phyloP scores from a whole-genome alignment of 2,797 vertebrate species.

The Prunella strophiata region DNA sequence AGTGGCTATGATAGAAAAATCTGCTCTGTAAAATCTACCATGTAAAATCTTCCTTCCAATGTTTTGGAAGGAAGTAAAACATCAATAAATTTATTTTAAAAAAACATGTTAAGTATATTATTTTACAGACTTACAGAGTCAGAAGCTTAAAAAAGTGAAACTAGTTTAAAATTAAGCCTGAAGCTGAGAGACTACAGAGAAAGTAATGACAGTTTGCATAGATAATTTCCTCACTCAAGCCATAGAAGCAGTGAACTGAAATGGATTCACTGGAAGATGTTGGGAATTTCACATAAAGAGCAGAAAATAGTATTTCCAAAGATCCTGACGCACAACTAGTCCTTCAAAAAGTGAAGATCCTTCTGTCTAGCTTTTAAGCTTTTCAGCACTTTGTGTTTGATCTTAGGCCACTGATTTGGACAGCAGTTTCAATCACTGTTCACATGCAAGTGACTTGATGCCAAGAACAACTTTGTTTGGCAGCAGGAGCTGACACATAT shows the following conservation, averaged over 20 bases:
- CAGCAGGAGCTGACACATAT: constrained; percentile 33
- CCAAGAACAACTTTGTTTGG: constrained; percentile 61
- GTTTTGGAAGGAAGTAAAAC: neutral
- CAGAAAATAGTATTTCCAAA: constrained; percentile 12
- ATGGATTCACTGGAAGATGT: neutral
- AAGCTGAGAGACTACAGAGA: neutral
- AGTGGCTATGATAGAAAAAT: neutral
- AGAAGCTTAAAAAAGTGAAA: neutral
- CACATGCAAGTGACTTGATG: neutral
- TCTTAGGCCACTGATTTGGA: constrained; percentile 33
- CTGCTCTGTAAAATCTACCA: rapidly evolving
- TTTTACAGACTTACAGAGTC: neutral
- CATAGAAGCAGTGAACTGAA: neutral
- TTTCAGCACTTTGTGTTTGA: constrained; percentile 31
- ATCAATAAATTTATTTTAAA: neutral
- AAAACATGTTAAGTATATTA: neutral
- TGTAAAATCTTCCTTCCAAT: neutral
- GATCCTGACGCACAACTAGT: neutral
- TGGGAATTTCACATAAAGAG: neutral
- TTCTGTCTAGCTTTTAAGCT: constrained; percentile 13
- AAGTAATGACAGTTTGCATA: neutral
- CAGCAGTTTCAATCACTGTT: constrained; percentile 49
- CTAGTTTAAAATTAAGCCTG: neutral
- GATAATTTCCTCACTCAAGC: neutral
- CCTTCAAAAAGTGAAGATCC: neutral